These are phyloP conservation scores for Drosophila limbata DNA, from an alignment of 2,888 invertebrate species.

Conservation along the genomic window DNA sequence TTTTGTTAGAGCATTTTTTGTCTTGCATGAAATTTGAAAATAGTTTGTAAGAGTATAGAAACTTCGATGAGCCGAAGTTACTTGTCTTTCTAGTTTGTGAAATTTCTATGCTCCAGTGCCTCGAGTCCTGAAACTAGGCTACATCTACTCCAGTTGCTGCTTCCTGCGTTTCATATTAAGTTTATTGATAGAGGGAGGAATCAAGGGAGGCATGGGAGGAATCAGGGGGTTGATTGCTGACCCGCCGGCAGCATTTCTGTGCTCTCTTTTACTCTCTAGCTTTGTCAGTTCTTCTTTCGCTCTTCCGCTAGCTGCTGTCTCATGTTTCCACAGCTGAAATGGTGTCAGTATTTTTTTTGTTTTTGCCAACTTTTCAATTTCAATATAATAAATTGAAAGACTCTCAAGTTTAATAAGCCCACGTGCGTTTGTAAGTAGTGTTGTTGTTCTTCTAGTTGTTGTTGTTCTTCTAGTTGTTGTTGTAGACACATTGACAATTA, in stretches of 20 bases:
- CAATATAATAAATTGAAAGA: constrained; percentile 42
- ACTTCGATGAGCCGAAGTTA: neutral
- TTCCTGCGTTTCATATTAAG: constrained; percentile 47
- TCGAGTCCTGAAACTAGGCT: constrained; percentile 38
- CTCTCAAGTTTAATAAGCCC: constrained; percentile 36
- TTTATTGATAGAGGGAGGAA: constrained; percentile 35
- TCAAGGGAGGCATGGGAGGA: neutral
- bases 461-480: neutral
- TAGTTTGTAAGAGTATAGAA: neutral
- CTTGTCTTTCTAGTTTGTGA: neutral
- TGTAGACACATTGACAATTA: constrained; percentile 8
- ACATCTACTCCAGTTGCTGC: constrained; percentile 26
- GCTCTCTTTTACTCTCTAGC: neutral
- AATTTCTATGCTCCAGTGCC: constrained; percentile 43
- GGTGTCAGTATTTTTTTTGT: constrained; percentile 43
- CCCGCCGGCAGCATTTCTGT: constrained; percentile 13
- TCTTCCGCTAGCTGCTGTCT: constrained; percentile 22
- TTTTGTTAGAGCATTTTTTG: neutral
- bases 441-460: constrained; percentile 4
- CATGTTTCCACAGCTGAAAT: constrained; percentile 38
- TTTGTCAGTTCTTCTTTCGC: neutral
- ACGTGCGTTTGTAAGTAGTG: constrained; percentile 39
- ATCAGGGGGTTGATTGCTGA: constrained; percentile 25
- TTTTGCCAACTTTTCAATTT: constrained; percentile 46
- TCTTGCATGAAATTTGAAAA: neutral